Percentiles rank a stretch among this genome's conserved stretches.
Evolutionary conservation across 2,888 invertebrate genomes (phyloP).

Genomic region (Heliconius erato): DNA sequence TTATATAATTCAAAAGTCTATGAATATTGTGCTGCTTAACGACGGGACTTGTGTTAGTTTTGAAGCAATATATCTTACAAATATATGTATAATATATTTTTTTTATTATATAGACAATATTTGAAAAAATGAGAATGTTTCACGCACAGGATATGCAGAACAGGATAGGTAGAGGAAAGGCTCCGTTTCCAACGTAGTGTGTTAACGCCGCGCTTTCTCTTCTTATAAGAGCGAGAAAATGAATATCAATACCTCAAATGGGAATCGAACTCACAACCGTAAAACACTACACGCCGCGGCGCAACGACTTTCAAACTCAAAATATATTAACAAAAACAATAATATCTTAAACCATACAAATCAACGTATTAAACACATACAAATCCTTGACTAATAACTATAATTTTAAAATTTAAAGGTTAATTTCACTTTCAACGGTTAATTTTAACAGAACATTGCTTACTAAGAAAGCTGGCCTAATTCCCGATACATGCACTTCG

Average conservation of each 20-base stretch:
- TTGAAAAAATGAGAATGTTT: background rate
- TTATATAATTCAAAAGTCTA: constrained; percentile 26
- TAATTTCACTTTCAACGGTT: constrained; percentile 31
- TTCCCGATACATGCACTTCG: constrained; percentile 39
- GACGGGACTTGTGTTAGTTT: background rate
- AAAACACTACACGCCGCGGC: background rate
- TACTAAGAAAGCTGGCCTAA: constrained; percentile 40
- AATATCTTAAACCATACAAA: background rate
- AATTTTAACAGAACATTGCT: constrained; percentile 35
- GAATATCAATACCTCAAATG: background rate
- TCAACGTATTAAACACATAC: background rate
- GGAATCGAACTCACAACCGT: background rate
- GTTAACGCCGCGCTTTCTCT: no score
- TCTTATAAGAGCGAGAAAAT: no score
- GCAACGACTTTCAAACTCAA: background rate
- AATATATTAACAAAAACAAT: background rate
- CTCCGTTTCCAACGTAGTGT: background rate
- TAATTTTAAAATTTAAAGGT: constrained; percentile 26
- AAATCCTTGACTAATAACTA: constrained; percentile 8
- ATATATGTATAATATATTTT: background rate
- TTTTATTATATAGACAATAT: background rate
- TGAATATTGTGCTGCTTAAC: constrained; percentile 3
- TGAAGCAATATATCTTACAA: background rate
- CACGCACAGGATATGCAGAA: background rate
- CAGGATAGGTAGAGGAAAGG: no score